Conservation (phyloP, 2,113 vertebrate genomes). For the Cacatua alba region DNA sequence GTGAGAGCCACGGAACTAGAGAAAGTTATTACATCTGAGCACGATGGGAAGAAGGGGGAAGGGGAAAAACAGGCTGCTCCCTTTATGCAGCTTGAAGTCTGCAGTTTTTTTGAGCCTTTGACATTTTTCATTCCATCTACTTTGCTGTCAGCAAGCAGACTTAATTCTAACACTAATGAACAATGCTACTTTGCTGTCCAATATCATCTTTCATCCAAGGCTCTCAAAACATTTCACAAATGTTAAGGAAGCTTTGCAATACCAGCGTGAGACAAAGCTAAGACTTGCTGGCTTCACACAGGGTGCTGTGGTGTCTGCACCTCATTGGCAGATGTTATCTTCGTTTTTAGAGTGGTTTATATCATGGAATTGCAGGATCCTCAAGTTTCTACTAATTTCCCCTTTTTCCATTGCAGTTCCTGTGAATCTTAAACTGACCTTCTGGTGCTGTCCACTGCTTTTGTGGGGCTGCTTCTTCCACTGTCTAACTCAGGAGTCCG, state of each 20-base stretch:
- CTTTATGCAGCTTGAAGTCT: constrained; percentile 29
- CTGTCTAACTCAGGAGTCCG: background rate
- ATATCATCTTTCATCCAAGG: background rate
- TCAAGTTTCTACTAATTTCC: background rate
- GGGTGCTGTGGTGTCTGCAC: background rate
- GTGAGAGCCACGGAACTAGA: constrained; percentile 27
- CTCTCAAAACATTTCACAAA: background rate
- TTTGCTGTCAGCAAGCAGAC: constrained; percentile 6
- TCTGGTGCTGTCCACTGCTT: background rate
- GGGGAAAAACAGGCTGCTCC: constrained; percentile 1
- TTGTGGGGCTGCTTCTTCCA: background rate
- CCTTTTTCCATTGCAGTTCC: background rate
- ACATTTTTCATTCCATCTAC: constrained; percentile 41
- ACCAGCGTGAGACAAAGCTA: background rate
- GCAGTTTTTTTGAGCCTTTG: constrained; percentile 14
- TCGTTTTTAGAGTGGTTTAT: constrained; percentile 19
- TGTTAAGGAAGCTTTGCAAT: background rate
- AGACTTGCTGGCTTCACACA: background rate
- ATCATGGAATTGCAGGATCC: background rate
- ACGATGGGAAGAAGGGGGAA: constrained; percentile 42
- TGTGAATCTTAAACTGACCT: background rate
- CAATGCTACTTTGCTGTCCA: constrained; percentile 41
- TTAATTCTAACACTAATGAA: constrained; percentile 33
- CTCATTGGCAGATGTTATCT: background rate
- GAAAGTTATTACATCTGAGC: constrained; percentile 63